Conservation (phyloP, 2,888 invertebrate genomes). For the Polylopha cassiicola region DNA sequence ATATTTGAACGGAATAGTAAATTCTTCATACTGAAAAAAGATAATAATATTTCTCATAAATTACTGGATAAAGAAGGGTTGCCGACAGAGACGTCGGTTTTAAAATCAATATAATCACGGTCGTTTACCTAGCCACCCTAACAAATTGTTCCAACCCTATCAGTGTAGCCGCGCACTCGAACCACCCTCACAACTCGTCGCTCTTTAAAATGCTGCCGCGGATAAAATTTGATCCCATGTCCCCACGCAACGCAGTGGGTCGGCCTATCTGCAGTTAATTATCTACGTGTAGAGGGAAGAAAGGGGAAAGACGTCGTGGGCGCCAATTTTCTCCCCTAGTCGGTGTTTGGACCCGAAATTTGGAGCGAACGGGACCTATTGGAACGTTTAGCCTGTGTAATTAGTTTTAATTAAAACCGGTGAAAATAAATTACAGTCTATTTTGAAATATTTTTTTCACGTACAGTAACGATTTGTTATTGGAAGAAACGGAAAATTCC, state of each 20-base stretch:
- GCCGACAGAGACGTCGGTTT: slow-evolving; percentile 50
- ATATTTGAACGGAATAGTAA: slow-evolving; percentile 21
- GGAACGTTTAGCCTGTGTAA: slow-evolving; percentile 58
- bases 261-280: slow-evolving; percentile 75
- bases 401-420: slow-evolving; percentile 71
- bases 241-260: slow-evolving; percentile 45
- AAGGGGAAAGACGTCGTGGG: slow-evolving; percentile 57
- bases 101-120: slow-evolving; percentile 72
- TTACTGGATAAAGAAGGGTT: slow-evolving; percentile 30
- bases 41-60: slow-evolving; percentile 19
- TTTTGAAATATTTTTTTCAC: slow-evolving; percentile 32
- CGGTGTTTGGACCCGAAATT: slow-evolving; percentile 48
- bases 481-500: background rate
- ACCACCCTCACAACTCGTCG: slow-evolving; percentile 43
- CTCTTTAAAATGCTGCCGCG: slow-evolving; percentile 66
- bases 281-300: slow-evolving; percentile 59
- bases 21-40: slow-evolving; percentile 15
- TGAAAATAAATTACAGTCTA: slow-evolving; percentile 45
- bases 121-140: slow-evolving; percentile 66
- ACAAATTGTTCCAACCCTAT: slow-evolving; percentile 69
- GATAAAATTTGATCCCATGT: slow-evolving; percentile 65
- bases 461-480: slow-evolving; percentile 15
- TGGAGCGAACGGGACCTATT: slow-evolving; percentile 42
- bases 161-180: slow-evolving; percentile 44
- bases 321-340: slow-evolving; percentile 56